Evolutionary conservation across 1,140 invertebrate genomes (phyloP), one percentile per base, ranked within the genome.

Genomic region (Rhizoglyphus robini): DNA sequence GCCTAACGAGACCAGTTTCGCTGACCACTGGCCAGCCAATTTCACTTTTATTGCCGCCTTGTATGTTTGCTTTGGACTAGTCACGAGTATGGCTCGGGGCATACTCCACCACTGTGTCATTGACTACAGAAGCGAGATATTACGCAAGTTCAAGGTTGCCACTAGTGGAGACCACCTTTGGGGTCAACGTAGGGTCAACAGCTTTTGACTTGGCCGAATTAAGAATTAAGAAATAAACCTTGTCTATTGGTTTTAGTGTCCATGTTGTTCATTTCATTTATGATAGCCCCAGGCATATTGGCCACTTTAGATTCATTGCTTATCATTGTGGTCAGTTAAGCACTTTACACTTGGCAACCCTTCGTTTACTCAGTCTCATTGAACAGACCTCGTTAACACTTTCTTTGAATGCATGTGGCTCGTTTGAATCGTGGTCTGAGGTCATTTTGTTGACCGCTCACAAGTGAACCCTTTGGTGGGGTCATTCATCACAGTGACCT

Each of bases 341-440:
- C n/a, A n/a, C n/a, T n/a, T n/a, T n/a, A n/a, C n/a, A n/a, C n/a
- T n/a, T n/a, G n/a, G n/a, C n/a, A n/a, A n/a, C n/a, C n/a, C n/a
- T n/a, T n/a, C n/a, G n/a, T n/a, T n/a, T n/a, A n/a, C n/a, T n/a
- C 36, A 41, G 18, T 11, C 18, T 41, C 18, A 41, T 23, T 54
- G 23, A 54, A 32, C 20, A 23, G 51, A 8, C 51, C 8, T 8
- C 51, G 20, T 46, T 20, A 54, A 54, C 51, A 54, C 51, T 54
- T 54, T 54, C 51, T 54, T 54, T 54, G 51, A 54, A 23, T 54
- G 51, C 51, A 46, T 46, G 41, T 46, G 41, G 41, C 41, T 46
- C 23, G 41, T 46, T 46, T 23, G 15, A 15, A 15, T 15, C 41
- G 15, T 46, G 51, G 20, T 54, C 23, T 11, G 20, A 11, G 18